Conservation (phyloP, 2,888 invertebrate genomes). For the Hirtodrosophila duncani region DNA sequence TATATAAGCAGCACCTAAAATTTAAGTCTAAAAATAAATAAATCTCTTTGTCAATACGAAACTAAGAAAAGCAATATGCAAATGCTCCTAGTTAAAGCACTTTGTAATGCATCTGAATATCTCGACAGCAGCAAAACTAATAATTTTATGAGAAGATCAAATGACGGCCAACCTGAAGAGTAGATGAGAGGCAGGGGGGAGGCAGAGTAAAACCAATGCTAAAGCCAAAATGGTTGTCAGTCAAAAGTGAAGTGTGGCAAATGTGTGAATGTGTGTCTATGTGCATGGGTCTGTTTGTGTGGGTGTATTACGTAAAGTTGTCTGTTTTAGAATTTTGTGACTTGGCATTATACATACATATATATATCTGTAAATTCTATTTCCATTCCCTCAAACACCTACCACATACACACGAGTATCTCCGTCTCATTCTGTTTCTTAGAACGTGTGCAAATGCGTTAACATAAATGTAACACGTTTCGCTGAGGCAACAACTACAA, state of each 20-base stretch:
- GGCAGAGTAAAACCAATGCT: slow-evolving; percentile 3
- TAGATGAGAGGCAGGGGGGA: neutral
- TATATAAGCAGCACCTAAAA: slow-evolving; percentile 17
- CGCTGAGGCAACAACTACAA: slow-evolving; percentile 51
- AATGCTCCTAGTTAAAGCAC: slow-evolving; percentile 5
- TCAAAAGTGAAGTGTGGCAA: slow-evolving; percentile 60
- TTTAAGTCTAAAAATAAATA: slow-evolving; percentile 56
- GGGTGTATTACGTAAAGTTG: slow-evolving; percentile 43
- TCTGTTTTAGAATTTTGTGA: slow-evolving; percentile 56
- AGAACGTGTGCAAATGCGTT: slow-evolving; percentile 65
- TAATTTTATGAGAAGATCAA: slow-evolving; percentile 66
- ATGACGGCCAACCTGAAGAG: slow-evolving; percentile 42
- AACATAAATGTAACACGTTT: slow-evolving; percentile 71
- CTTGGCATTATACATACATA: slow-evolving; percentile 34
- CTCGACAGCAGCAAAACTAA: slow-evolving; percentile 40
- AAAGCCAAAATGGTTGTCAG: slow-evolving; percentile 63
- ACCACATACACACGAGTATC: slow-evolving; percentile 33
- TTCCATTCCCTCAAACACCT: slow-evolving; percentile 2
- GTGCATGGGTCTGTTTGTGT: neutral
- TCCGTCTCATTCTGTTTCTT: slow-evolving; percentile 23
- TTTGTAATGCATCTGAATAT: neutral
- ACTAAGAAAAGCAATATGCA: slow-evolving; percentile 34
- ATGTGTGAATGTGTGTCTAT: slow-evolving; percentile 8
- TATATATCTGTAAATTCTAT: slow-evolving; percentile 5
- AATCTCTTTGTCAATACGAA: slow-evolving; percentile 53